Percentiles rank a stretch among this genome's conserved stretches.
Evolutionary conservation across 2,888 invertebrate species (phyloP).

Genomic region (Leucophenga maculata): DNA sequence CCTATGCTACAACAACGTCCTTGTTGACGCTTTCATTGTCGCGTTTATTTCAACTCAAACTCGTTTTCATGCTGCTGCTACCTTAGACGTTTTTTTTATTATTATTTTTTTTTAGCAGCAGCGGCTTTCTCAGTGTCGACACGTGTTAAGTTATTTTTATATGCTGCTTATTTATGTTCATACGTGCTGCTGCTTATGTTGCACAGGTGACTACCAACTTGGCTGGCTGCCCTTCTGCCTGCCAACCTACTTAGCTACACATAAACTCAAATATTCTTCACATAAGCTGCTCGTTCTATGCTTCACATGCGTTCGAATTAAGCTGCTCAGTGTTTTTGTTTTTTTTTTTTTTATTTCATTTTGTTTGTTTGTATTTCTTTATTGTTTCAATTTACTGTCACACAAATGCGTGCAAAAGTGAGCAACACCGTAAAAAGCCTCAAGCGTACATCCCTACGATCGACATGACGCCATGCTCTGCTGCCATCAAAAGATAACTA

Average conservation of each 20-base stretch:
- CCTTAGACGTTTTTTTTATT: background rate
- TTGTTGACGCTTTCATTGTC: background rate
- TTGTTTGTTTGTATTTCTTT: slow-evolving; percentile 40
- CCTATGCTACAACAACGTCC: no score
- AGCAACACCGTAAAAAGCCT: background rate
- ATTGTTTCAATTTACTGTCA: slow-evolving; percentile 63
- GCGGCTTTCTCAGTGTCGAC: slow-evolving; percentile 61
- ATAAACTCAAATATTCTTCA: slow-evolving; percentile 11
- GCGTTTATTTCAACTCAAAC: no score
- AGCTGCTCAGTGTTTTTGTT: slow-evolving; percentile 35
- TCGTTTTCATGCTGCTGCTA: background rate
- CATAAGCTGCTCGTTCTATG: no score
- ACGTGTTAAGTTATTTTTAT: slow-evolving; percentile 68
- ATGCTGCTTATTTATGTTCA: slow-evolving; percentile 62
- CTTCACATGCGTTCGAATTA: slow-evolving; percentile 36
- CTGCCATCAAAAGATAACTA: no score
- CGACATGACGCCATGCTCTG: no score
- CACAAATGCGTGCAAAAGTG: background rate
- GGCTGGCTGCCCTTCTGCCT: no score
- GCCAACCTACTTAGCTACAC: background rate
- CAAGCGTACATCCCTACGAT: no score
- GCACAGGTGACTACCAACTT: slow-evolving; percentile 40
- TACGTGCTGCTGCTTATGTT: slow-evolving; percentile 46
- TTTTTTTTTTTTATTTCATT: slow-evolving; percentile 17
- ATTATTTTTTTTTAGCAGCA: slow-evolving; percentile 2